Percentiles rank a stretch among this genome's conserved stretches.
These are phyloP conservation scores for Maconellicoccus hirsutus DNA, from an alignment of 1,140 invertebrate species.

Conservation along the genomic window DNA sequence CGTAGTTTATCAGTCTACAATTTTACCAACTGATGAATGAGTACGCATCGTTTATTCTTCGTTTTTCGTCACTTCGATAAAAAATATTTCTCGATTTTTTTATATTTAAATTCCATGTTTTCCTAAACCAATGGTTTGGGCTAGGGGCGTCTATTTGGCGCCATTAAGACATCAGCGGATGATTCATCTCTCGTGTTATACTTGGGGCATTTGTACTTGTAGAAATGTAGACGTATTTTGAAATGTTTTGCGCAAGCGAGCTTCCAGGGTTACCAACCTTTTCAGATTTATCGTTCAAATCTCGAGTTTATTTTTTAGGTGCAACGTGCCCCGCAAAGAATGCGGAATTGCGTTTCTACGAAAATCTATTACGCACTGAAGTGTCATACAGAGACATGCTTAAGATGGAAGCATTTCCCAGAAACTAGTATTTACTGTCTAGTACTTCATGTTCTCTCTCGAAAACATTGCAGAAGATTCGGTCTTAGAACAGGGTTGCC, in stretches of 20 bases:
- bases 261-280: neutral
- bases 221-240: neutral
- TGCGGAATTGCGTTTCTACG: neutral
- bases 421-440: too few species aligned
- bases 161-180: neutral
- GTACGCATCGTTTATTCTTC: neutral
- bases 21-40: neutral
- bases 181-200: neutral
- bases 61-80: neutral
- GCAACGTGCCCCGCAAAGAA: neutral
- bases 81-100: neutral
- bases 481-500: too few species aligned
- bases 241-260: neutral
- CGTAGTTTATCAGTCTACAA: too few species aligned
- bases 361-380: neutral
- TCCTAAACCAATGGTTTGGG: neutral
- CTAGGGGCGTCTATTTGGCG: neutral
- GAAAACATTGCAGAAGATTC: too few species aligned
- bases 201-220: too few species aligned
- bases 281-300: neutral
- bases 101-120: neutral
- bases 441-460: too few species aligned
- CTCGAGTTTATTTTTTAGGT: neutral
- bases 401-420: too few species aligned
- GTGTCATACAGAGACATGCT: neutral